phyloP scores from a whole-genome alignment of 2,888 invertebrate genomes.

The Lamellibrachia satsuma region DNA sequence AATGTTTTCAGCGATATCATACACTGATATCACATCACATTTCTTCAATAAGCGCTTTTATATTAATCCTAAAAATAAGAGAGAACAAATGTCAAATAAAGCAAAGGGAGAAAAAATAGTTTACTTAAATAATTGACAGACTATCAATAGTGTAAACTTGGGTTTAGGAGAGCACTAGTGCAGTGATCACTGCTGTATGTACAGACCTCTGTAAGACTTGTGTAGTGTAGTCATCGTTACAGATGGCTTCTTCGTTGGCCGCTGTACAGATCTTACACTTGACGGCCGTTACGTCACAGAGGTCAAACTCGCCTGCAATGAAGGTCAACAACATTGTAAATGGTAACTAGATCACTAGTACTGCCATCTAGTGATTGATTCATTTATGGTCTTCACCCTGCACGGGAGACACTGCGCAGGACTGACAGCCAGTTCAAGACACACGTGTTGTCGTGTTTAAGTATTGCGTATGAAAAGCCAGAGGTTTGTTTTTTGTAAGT shows the following conservation, averaged over 20 bases:
- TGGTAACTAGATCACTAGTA: no score
- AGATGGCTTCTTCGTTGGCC: slow-evolving; percentile 65
- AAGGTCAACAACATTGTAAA: background rate
- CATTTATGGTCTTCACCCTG: no score
- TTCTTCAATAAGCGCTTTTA: no score
- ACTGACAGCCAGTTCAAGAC: no score
- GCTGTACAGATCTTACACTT: slow-evolving; percentile 81
- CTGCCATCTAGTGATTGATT: no score
- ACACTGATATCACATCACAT: no score
- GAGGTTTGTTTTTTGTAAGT: no score
- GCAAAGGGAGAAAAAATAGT: background rate
- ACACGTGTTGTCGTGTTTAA: no score
- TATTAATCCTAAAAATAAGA: no score
- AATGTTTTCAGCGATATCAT: no score
- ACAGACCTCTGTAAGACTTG: slow-evolving; percentile 79
- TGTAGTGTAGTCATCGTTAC: slow-evolving; percentile 66
- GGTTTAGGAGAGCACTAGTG: background rate
- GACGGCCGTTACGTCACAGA: slow-evolving; percentile 82
- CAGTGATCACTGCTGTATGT: background rate
- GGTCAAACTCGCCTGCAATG: slow-evolving; percentile 80
- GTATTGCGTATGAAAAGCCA: no score
- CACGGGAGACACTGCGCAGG: no score
- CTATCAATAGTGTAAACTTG: background rate
- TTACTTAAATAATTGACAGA: background rate
- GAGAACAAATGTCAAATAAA: background rate